Percentiles rank a stretch among this genome's conserved stretches.
Conservation (phyloP, 2,113 vertebrate genomes). For the Cricetomys ansorgei region DNA sequence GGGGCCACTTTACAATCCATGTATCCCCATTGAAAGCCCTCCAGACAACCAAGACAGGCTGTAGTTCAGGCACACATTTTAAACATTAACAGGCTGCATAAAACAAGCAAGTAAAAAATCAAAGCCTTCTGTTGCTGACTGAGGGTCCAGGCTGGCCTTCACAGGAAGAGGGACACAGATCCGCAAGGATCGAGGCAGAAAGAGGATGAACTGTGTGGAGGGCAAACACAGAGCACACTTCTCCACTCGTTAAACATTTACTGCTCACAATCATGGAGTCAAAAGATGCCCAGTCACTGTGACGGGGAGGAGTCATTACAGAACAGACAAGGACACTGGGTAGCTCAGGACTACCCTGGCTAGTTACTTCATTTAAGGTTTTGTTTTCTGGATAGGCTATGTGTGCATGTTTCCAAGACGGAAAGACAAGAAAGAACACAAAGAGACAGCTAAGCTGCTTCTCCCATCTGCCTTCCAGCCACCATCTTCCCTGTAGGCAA, state of each 20-base stretch:
- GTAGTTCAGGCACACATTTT: not conserved
- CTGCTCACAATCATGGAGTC: not conserved
- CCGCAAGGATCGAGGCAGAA: not conserved
- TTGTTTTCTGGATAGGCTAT: not conserved
- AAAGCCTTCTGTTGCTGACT: not conserved
- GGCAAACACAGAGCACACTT: not conserved
- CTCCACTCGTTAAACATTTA: not conserved
- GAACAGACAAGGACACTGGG: not conserved
- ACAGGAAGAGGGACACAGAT: not conserved
- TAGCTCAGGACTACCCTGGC: not conserved
- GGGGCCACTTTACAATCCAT: not conserved
- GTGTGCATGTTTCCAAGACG: not conserved
- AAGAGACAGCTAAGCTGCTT: not conserved
- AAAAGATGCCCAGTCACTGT: not conserved
- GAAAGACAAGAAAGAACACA: not conserved
- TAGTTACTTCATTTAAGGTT: not conserved
- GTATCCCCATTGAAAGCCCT: slow-evolving; percentile 9
- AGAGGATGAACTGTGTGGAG: not conserved
- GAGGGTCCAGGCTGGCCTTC: not conserved
- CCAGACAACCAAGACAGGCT: not conserved
- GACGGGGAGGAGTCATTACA: rapidly evolving
- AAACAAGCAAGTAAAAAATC: not conserved
- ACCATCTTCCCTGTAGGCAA: not conserved
- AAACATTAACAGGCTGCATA: slow-evolving; percentile 47
- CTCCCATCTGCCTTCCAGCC: not conserved